Base-by-base conservation (phyloP, 2,797 vertebrate species). In the Bucorvus abyssinicus region DNA sequence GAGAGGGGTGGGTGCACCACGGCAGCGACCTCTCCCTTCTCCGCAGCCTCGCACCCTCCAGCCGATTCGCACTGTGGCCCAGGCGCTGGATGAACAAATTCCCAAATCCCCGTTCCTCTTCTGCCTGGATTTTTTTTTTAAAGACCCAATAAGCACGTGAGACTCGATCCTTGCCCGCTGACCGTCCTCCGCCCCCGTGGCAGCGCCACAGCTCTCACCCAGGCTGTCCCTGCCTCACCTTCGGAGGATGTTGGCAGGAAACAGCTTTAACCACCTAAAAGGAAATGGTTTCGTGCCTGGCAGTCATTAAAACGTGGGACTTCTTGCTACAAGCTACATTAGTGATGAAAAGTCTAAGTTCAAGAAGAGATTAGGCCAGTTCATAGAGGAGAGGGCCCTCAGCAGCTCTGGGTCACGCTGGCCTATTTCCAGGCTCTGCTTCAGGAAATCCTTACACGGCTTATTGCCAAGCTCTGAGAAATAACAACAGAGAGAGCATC, bases 341-440 rank as follows among this genome's bases (percentile, higher is more conserved):
- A 87, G 21, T 2, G 1, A 34, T 42, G 38, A 73, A 49, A 84
- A 75, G 32, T 56, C n/a, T 77, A 34, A 32, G 6, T 82, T 89
- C 50, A 52, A 75, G 61, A 44, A 64, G 49, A 82, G 36, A 32
- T 67, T 20, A 81, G 32, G 24, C 34, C 21, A 21, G 4, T 27
- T 59, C 12, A 23, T 2, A 63, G n/a, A 87, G 47, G 27, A 53
- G 24, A 60, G 16, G 23, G 16, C 55, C 22, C 40, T 71, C 1
- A 4, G 50, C 59, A 90, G 55, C 36, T 56, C 50, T 64, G 34
- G 42, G 44, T 23, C 26, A 23, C 0, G 0, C 23, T 24, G 59
- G 29, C 10, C 20, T 75, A 4, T 29, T 73, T 27, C 52, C 34
- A 79, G 36, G 10, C 19, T 52, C 73, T 67, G 60, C 65, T 71